A percentile compares a stretch with the other conserved stretches of the same genome.
Evolutionary conservation across 2,797 vertebrate genomes (phyloP).

Genomic region (Nannoperca australis): DNA sequence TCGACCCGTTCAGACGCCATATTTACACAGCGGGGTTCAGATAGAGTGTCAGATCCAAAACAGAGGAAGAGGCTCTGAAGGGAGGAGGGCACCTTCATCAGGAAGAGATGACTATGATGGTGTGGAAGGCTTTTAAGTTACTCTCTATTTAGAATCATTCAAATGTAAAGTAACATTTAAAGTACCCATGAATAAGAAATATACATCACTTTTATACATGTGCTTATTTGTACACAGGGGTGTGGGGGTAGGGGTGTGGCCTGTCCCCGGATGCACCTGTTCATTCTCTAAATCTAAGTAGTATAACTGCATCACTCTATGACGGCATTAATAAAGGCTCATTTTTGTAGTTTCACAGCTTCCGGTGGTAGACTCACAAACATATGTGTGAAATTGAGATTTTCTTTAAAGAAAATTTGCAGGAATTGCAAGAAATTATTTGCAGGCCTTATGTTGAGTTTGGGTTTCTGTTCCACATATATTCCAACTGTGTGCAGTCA

Average conservation of each 20-base stretch:
- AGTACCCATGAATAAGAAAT: background rate
- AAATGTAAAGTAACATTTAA: background rate
- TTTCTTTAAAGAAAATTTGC: background rate
- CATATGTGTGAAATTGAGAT: background rate
- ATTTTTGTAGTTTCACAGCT: too few species aligned
- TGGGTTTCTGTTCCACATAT: background rate
- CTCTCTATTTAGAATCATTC: background rate
- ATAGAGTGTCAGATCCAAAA: slow-evolving; percentile 55
- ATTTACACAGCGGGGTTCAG: slow-evolving; percentile 53
- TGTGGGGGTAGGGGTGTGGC: background rate
- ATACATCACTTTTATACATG: too few species aligned
- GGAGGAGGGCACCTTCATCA: slow-evolving; percentile 22
- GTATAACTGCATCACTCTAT: too few species aligned
- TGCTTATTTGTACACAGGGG: too few species aligned
- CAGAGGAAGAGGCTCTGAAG: slow-evolving; percentile 3
- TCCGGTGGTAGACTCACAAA: background rate
- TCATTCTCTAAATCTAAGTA: background rate
- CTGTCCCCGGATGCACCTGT: background rate
- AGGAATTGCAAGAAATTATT: too few species aligned
- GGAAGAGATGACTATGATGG: slow-evolving; percentile 1
- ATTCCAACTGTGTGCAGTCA: background rate
- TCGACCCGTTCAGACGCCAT: slow-evolving; percentile 39
- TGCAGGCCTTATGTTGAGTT: background rate
- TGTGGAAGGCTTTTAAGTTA: background rate
- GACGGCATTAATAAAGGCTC: too few species aligned